Conservation (phyloP, 2,113 vertebrate genomes). For the Nestor notabilis region DNA sequence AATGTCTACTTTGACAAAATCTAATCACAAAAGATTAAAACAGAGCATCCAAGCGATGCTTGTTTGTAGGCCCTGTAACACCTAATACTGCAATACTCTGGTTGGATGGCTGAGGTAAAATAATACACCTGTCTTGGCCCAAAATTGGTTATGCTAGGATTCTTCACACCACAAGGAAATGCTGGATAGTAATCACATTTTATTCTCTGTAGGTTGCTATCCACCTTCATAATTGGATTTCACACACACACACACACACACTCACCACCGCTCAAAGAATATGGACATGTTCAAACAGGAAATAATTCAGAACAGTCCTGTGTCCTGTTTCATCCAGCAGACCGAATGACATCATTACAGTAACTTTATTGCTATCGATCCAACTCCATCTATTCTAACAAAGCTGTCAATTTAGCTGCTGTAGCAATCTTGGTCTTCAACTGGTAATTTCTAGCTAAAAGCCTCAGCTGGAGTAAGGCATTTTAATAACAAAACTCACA, state of each 20-base stretch:
- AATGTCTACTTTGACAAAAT: neutral
- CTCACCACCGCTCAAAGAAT: accelerated
- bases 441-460: neutral
- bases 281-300: neutral
- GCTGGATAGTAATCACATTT: neutral
- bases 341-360: neutral
- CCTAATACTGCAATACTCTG: neutral
- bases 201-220: neutral
- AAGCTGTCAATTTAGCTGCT: neutral
- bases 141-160: neutral
- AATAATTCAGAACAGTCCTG: neutral
- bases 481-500: neutral
- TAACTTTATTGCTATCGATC: neutral
- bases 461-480: neutral
- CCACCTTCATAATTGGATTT: neutral
- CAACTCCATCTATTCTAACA: neutral
- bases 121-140: neutral
- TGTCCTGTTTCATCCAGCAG: neutral
- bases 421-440: neutral
- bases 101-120: neutral
- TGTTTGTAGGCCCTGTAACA: neutral
- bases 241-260: neutral
- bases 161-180: neutral
- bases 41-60: neutral
- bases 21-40: neutral